phyloP scores from a whole-genome alignment of 2,888 invertebrate species.

The Epistrophella euchroma region DNA sequence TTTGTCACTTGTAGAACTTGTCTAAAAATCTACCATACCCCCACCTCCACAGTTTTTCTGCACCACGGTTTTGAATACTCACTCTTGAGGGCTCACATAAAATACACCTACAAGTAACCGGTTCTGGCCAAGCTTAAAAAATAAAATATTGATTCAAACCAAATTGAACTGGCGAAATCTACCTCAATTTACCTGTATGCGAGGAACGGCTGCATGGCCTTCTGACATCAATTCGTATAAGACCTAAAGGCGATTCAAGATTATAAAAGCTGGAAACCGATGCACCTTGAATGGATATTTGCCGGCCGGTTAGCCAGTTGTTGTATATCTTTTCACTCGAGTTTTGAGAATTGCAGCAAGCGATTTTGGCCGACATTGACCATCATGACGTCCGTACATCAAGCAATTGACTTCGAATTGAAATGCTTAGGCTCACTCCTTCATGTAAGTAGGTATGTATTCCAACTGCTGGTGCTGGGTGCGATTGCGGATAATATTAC shows the following conservation, averaged over 20 bases:
- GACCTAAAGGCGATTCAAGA: slow-evolving; percentile 48
- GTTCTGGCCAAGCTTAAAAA: too few species aligned
- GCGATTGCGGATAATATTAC: slow-evolving; percentile 41
- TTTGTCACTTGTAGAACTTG: too few species aligned
- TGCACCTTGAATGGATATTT: slow-evolving; percentile 48
- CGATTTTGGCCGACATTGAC: slow-evolving; percentile 55
- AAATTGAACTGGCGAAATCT: slow-evolving; percentile 8
- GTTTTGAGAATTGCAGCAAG: slow-evolving; percentile 42
- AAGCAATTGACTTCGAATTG: slow-evolving; percentile 58
- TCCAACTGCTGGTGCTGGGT: slow-evolving; percentile 9
- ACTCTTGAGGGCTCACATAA: too few species aligned
- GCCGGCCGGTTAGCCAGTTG: not conserved
- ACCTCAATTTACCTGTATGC: not conserved
- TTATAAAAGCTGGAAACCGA: slow-evolving; percentile 27
- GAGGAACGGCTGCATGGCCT: slow-evolving; percentile 8
- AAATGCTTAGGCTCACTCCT: slow-evolving; percentile 53
- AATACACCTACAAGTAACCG: too few species aligned
- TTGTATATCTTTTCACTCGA: not conserved
- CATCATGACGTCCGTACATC: slow-evolving; percentile 64
- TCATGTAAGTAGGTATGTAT: slow-evolving; percentile 6
- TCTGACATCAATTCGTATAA: slow-evolving; percentile 35
- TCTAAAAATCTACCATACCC: too few species aligned
- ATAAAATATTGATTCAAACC: not conserved
- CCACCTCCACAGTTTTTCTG: too few species aligned
- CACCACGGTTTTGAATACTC: too few species aligned